Evolutionary conservation across 2,888 invertebrate species (phyloP).

Genomic region (Ormyrus rosae): DNA sequence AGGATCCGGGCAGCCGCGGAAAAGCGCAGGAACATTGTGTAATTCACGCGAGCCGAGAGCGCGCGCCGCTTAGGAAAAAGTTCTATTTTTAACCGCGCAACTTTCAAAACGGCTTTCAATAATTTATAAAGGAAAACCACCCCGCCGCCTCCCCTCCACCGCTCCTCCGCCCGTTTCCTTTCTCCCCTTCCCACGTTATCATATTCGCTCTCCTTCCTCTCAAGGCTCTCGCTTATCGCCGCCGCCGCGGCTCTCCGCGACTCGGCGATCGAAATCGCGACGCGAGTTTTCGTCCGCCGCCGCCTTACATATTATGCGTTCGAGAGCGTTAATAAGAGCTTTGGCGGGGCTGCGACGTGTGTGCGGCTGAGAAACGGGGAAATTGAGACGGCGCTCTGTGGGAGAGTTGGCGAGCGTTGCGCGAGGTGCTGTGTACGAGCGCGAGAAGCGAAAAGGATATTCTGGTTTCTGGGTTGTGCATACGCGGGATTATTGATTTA

Average conservation of each 20-base stretch:
- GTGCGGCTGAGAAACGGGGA: too few relatives aligned
- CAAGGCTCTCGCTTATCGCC: slow-evolving; percentile 50
- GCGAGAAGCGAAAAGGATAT: too few relatives aligned
- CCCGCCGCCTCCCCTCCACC: not conserved
- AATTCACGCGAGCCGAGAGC: slow-evolving; percentile 44
- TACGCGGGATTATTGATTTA: too few relatives aligned
- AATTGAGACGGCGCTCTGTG: too few relatives aligned
- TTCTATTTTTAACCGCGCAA: slow-evolving; percentile 50
- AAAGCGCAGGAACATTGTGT: slow-evolving; percentile 50
- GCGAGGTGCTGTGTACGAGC: too few relatives aligned
- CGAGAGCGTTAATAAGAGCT: too few relatives aligned
- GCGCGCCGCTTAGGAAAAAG: slow-evolving; percentile 12
- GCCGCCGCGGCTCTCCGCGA: not conserved
- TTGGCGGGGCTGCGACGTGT: too few relatives aligned
- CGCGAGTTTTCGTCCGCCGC: not conserved
- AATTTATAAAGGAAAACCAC: slow-evolving; percentile 48
- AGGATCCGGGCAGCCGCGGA: not conserved
- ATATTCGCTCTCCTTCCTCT: slow-evolving; percentile 11
- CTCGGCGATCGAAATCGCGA: slow-evolving; percentile 33
- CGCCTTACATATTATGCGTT: too few relatives aligned
- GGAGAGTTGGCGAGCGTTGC: too few relatives aligned
- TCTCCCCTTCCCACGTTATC: slow-evolving; percentile 58
- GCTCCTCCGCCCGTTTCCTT: slow-evolving; percentile 31
- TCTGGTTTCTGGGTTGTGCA: too few relatives aligned
- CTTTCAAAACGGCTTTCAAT: slow-evolving; percentile 56